These are phyloP conservation scores for Nyctibius grandis DNA, from an alignment of 2,797 vertebrate genomes.

Conservation along the genomic window DNA sequence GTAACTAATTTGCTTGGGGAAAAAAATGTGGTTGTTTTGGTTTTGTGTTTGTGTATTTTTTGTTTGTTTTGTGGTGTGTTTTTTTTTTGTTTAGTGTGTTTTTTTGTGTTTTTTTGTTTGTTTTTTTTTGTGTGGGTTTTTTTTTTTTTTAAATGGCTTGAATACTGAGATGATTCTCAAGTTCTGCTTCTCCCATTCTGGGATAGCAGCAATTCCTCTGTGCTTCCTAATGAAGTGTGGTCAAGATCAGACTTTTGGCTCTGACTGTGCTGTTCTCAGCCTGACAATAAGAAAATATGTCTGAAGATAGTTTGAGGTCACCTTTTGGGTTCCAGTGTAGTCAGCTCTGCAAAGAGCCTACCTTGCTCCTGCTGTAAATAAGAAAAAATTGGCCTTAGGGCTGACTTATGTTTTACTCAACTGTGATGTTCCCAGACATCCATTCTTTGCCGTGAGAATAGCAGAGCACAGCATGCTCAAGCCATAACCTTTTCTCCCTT, in stretches of 20 bases:
- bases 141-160: neutral
- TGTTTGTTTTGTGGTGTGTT: neutral
- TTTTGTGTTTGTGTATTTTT: too few relatives aligned
- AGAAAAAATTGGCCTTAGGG: neutral
- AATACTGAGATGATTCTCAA: neutral
- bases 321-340: neutral
- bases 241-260: neutral
- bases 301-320: neutral
- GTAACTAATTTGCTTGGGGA: slow-evolving; percentile 67
- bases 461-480: neutral
- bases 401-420: neutral
- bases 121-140: neutral
- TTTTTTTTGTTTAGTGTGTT: neutral
- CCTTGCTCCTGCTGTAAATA: neutral
- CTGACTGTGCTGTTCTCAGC: neutral
- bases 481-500: neutral
- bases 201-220: neutral
- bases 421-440: neutral
- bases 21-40: neutral
- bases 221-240: neutral
- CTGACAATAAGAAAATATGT: neutral
- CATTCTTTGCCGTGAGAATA: neutral
- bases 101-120: too few relatives aligned
- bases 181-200: neutral
- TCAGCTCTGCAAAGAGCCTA: neutral